Conservation (phyloP, 1,140 invertebrate species). For the Cherax quadricarinatus region DNA sequence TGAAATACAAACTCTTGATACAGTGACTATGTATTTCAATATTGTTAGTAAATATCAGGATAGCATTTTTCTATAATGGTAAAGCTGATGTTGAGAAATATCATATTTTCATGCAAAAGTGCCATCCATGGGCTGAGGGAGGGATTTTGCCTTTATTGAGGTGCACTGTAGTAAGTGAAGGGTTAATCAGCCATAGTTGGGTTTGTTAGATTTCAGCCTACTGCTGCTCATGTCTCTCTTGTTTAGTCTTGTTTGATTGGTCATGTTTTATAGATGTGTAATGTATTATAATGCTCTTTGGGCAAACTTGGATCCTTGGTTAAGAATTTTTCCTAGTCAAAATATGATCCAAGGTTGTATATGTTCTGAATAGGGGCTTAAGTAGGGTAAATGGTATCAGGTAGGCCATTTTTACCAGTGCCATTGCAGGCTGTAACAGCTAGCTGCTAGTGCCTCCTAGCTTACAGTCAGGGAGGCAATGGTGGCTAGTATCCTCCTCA, state of each 20-base stretch:
- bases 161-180: not conserved
- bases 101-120: not conserved
- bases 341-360: conserved; percentile 52
- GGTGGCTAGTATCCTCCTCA: conserved; percentile 53
- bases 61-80: not conserved
- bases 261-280: conserved; percentile 25
- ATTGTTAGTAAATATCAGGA: not conserved
- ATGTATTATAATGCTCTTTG: conserved; percentile 18
- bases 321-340: conserved; percentile 64
- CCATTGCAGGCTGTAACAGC: conserved; percentile 62
- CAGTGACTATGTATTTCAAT: not conserved
- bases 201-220: not conserved
- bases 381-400: conserved; percentile 31
- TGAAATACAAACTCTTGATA: not conserved
- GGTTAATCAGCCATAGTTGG: not conserved
- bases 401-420: conserved; percentile 47
- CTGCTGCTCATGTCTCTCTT: conserved; percentile 9
- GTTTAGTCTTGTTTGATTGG: not conserved
- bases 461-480: conserved; percentile 58
- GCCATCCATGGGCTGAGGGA: conserved; percentile 1
- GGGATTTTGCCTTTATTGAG: not conserved
- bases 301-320: conserved; percentile 53
- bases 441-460: conserved; percentile 49
- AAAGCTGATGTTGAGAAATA: not conserved
- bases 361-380: conserved; percentile 39